phyloP scores from a whole-genome alignment of 2,113 vertebrate genomes.

The Ochotona princeps region DNA sequence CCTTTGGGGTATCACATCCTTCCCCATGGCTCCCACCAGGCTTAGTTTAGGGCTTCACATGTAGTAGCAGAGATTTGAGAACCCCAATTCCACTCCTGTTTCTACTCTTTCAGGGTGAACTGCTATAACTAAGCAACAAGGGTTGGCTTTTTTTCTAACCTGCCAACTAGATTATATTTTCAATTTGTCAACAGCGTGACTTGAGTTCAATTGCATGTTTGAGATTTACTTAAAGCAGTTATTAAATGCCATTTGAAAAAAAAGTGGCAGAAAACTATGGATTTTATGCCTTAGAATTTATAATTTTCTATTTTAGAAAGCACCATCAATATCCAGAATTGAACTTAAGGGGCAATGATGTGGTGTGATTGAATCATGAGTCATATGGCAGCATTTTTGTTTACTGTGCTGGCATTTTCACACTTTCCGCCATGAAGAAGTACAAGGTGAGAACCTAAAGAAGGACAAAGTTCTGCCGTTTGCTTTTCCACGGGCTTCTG shows the following conservation, averaged over 20 bases:
- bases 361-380: not conserved
- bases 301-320: slow-evolving; percentile 45
- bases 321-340: not conserved
- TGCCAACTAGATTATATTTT: slow-evolving; percentile 40
- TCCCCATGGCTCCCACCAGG: too few relatives aligned
- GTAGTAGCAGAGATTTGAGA: not conserved
- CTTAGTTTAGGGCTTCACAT: not conserved
- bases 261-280: not conserved
- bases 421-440: not conserved
- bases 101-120: not conserved
- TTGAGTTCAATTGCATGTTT: not conserved
- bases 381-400: not conserved
- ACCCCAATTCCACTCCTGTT: not conserved
- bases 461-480: not conserved
- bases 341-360: not conserved
- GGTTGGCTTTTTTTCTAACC: not conserved
- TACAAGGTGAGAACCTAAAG: not conserved
- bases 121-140: not conserved
- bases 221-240: not conserved
- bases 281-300: slow-evolving; percentile 16
- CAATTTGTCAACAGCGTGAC: slow-evolving; percentile 4
- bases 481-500: not conserved
- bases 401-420: not conserved
- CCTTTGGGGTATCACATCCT: not conserved
- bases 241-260: slow-evolving; percentile 8